Evolutionary conservation across 1,140 invertebrate genomes (phyloP).

Genomic region (Protaetia brevitarsis): DNA sequence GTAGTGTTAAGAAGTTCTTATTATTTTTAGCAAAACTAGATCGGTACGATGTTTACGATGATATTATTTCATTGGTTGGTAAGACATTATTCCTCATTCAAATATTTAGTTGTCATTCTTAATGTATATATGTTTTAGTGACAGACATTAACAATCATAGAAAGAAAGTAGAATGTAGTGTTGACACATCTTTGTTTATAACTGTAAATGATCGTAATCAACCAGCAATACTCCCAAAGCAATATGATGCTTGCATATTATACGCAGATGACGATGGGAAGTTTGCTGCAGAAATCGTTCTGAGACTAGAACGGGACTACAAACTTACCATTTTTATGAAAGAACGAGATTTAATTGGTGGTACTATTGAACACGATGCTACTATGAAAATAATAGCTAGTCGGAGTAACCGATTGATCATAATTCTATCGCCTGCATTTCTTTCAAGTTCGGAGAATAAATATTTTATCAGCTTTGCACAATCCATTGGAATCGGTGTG

Average conservation of each 20-base stretch:
- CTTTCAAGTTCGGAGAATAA: conserved; percentile 64
- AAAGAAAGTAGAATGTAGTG: background rate
- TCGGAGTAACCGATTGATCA: conserved; percentile 68
- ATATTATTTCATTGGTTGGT: conserved; percentile 58
- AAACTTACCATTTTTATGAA: conserved; percentile 65
- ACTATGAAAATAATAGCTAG: conserved; percentile 70
- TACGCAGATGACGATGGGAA: conserved; percentile 65
- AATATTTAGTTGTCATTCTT: background rate
- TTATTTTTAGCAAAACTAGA: conserved; percentile 58
- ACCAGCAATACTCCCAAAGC: conserved; percentile 53
- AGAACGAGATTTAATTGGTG: conserved; percentile 64
- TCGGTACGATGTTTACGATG: conserved; percentile 64
- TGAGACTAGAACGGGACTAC: conserved; percentile 60
- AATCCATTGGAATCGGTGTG: conserved; percentile 69
- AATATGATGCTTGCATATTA: conserved; percentile 70
- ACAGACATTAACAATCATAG: background rate
- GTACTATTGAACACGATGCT: conserved; percentile 66
- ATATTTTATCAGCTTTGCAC: conserved; percentile 70
- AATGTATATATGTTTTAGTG: conserved; percentile 1
- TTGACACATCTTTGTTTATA: conserved; percentile 35
- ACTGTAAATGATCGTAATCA: conserved; percentile 54
- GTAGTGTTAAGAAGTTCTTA: conserved; percentile 54
- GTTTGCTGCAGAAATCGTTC: conserved; percentile 60
- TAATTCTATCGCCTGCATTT: conserved; percentile 70
- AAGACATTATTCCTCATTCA: conserved; percentile 33